A percentile compares a stretch with the other conserved stretches of the same genome.
These are phyloP conservation scores for Gobiocypris rarus DNA, from an alignment of 2,113 vertebrate species.

Conservation along the genomic window DNA sequence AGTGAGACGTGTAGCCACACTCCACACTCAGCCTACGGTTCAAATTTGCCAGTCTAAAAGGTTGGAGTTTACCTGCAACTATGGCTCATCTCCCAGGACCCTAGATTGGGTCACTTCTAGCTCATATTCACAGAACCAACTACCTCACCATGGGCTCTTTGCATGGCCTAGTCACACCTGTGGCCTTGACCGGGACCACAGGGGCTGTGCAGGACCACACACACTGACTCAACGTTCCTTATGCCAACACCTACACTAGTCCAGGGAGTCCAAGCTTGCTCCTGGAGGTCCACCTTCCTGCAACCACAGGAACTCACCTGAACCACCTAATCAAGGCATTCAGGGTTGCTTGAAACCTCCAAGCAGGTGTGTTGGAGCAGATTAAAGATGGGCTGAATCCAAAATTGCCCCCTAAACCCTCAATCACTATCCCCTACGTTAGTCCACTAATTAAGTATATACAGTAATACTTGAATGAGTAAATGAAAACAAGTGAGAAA, in stretches of 20 bases:
- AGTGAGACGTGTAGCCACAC: conserved; percentile 62
- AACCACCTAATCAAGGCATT: background rate
- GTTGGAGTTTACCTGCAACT: conserved; percentile 67
- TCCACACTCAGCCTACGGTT: conserved; percentile 52
- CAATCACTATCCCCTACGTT: too few relatives aligned
- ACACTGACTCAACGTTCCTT: conserved; percentile 2
- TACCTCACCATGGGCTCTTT: conserved; percentile 75
- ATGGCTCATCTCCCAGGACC: conserved; percentile 60
- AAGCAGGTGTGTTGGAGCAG: background rate
- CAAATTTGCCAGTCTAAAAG: conserved; percentile 62
- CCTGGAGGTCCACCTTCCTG: background rate
- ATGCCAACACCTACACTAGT: conserved; percentile 24
- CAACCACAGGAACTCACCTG: background rate
- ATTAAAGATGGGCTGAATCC: background rate
- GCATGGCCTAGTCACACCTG: conserved; percentile 58
- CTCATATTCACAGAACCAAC: conserved; percentile 70
- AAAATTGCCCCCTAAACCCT: too few relatives aligned
- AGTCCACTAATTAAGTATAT: too few relatives aligned
- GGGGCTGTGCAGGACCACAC: background rate
- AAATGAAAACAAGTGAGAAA: too few relatives aligned
- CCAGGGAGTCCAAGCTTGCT: background rate
- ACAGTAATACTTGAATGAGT: too few relatives aligned
- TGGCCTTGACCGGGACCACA: conserved; percentile 56
- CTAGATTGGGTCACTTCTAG: conserved; percentile 61
- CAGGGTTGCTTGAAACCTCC: background rate